A percentile compares a stretch with the other conserved stretches of the same genome.
phyloP scores from a whole-genome alignment of 2,113 vertebrate species.

The Anolis sagrei region DNA sequence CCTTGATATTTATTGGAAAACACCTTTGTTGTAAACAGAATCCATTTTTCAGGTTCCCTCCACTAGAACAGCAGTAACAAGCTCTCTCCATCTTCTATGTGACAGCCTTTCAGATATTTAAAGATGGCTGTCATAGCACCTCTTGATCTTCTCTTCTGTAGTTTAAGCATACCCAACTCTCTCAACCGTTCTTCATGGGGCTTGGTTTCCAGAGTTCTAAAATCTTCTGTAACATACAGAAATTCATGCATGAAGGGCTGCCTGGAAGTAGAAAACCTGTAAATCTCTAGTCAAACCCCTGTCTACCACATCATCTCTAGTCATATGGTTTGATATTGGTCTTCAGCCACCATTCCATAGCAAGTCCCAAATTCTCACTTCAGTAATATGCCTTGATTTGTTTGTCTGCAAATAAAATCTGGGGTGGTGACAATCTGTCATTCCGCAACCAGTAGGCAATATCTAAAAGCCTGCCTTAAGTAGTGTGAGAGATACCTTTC shows the following conservation, averaged over 20 bases:
- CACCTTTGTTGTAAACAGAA: too few species aligned
- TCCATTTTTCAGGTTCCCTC: too few species aligned
- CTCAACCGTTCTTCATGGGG: too few species aligned
- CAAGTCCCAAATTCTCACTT: slow-evolving; percentile 25
- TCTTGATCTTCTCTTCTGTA: too few species aligned
- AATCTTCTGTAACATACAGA: not conserved
- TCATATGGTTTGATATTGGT: slow-evolving; percentile 27
- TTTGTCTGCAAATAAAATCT: slow-evolving; percentile 32
- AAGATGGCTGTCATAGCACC: too few species aligned
- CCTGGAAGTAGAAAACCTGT: not conserved
- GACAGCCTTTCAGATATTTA: too few species aligned
- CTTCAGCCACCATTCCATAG: slow-evolving; percentile 18
- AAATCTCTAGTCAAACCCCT: slow-evolving; percentile 7
- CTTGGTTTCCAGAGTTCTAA: not conserved
- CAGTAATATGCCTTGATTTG: slow-evolving; percentile 12
- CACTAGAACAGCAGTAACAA: too few species aligned
- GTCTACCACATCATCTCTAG: slow-evolving; percentile 22
- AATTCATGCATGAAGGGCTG: not conserved
- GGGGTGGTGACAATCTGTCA: slow-evolving; percentile 38
- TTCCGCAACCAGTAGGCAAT: slow-evolving; percentile 53
- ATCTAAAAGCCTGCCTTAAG: slow-evolving; percentile 29
- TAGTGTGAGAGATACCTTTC: slow-evolving; percentile 38
- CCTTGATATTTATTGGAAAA: too few species aligned
- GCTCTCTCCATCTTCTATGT: too few species aligned
- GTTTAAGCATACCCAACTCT: too few species aligned